A percentile compares a stretch with the other conserved stretches of the same genome.
These are phyloP conservation scores for Engraulis encrasicolus DNA, from an alignment of 2,113 vertebrate species.

Conservation along the genomic window DNA sequence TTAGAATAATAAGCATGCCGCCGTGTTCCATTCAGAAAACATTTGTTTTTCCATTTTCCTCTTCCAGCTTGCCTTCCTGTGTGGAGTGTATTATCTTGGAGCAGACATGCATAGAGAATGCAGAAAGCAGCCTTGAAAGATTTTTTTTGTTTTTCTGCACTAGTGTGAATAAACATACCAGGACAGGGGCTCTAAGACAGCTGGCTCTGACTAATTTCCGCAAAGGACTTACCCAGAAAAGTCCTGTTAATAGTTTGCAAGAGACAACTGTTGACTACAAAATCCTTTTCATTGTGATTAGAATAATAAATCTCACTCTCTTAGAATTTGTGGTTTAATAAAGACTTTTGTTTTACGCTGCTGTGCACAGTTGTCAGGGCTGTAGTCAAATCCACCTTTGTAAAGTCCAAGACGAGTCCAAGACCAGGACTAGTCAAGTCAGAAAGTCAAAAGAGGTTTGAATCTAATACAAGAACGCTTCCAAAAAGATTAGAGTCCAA, in stretches of 20 bases:
- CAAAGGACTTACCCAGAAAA: neutral
- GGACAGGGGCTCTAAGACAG: neutral
- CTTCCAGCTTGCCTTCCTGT: neutral
- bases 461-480: no score
- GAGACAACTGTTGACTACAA: neutral
- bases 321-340: no score
- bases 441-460: no score
- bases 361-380: no score
- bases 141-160: neutral
- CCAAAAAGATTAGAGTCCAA: no score
- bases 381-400: no score
- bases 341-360: no score
- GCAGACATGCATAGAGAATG: neutral
- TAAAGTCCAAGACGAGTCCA: no score
- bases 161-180: neutral
- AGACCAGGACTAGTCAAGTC: no score
- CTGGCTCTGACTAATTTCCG: neutral
- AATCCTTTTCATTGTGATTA: neutral
- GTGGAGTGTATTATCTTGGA: neutral
- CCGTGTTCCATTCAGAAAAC: slow-evolving; percentile 39
- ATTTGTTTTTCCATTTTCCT: neutral
- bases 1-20: slow-evolving; percentile 58
- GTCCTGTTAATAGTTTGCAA: neutral
- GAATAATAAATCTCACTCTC: neutral
- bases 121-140: neutral